Percentiles rank a stretch among this genome's conserved stretches.
Conservation (phyloP, 2,888 invertebrate species). For the Sesia apiformis region DNA sequence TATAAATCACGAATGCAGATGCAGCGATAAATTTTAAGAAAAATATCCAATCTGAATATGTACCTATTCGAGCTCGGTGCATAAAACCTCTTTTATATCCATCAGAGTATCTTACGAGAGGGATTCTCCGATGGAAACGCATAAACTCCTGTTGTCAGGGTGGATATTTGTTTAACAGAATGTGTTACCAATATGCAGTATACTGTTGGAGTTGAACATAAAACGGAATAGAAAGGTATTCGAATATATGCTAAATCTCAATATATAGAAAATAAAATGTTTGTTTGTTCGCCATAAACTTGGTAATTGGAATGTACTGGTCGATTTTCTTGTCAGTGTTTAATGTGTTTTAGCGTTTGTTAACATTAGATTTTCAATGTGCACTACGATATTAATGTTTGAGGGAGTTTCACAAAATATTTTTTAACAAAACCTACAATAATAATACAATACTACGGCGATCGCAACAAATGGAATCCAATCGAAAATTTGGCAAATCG, state of each 20-base stretch:
- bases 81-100: neutral
- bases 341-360: too few species aligned
- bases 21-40: neutral
- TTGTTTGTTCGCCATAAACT: too few species aligned
- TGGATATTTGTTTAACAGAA: conserved; percentile 44
- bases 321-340: too few species aligned
- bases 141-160: conserved; percentile 1
- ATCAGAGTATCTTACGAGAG: neutral
- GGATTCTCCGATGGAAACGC: neutral
- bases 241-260: neutral
- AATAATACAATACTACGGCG: too few species aligned
- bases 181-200: conserved; percentile 36
- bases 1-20: neutral
- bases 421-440: too few species aligned
- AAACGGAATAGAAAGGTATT: conserved; percentile 6
- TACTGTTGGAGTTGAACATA: conserved; percentile 7
- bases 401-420: too few species aligned
- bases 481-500: too few species aligned
- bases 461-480: too few species aligned
- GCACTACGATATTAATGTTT: too few species aligned
- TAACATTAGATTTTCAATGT: too few species aligned
- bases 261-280: too few species aligned
- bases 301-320: too few species aligned
- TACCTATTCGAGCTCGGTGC: neutral
- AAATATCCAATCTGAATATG: neutral